Evolutionary conservation across 2,888 invertebrate species (phyloP).

Genomic region (Polymixis lichenea): DNA sequence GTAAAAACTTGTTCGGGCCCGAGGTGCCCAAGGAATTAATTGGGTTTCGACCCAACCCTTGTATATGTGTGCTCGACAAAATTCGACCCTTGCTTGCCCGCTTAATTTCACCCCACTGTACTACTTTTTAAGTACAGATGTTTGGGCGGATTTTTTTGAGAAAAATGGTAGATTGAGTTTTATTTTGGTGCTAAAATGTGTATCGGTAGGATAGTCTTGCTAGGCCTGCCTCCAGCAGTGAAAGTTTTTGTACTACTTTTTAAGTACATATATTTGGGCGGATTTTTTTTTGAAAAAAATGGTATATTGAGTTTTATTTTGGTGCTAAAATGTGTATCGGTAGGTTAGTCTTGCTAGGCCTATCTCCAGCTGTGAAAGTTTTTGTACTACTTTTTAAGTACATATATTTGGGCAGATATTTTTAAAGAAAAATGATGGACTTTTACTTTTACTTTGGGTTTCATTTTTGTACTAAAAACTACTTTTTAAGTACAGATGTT

Average conservation of each 20-base stretch:
- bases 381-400: too few relatives aligned
- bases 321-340: too few relatives aligned
- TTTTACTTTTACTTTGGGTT: too few relatives aligned
- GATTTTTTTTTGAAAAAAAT: too few relatives aligned
- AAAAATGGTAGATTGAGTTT: background rate
- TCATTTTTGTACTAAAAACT: too few relatives aligned
- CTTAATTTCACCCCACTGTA: constrained; percentile 71
- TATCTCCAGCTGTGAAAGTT: too few relatives aligned
- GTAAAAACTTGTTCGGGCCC: constrained; percentile 74
- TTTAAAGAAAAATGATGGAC: too few relatives aligned
- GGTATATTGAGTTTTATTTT: too few relatives aligned
- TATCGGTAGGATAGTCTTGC: background rate
- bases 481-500: constrained; percentile 59
- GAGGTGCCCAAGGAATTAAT: constrained; percentile 79
- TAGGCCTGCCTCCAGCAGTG: too few relatives aligned
- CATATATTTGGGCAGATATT: too few relatives aligned
- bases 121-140: constrained; percentile 58
- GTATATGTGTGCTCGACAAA: constrained; percentile 78
- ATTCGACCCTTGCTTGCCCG: constrained; percentile 73
- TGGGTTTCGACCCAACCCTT: constrained; percentile 80
- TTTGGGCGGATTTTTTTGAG: constrained; percentile 30
- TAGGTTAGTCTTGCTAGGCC: background rate
- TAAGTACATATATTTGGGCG: too few relatives aligned
- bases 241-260: too few relatives aligned
- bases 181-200: background rate